phyloP scores from a whole-genome alignment of 2,888 invertebrate species.

The Saturnia japonica region DNA sequence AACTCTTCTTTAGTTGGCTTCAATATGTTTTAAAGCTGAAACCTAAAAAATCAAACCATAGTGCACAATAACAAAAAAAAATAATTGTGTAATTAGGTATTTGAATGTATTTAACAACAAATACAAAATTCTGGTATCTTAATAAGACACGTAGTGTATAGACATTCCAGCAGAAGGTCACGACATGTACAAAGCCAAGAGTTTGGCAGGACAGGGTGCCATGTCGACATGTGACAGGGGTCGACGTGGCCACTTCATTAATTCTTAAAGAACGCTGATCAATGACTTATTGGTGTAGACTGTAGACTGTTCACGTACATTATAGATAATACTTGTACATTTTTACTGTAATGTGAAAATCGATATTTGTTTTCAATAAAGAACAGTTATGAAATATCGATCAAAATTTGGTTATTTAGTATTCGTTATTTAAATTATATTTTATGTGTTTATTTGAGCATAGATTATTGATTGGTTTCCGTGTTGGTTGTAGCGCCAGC shows the following conservation, averaged over 20 bases:
- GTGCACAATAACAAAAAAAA: neutral
- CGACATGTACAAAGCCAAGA: slow-evolving; percentile 46
- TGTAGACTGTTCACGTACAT: neutral
- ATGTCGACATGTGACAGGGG: slow-evolving; percentile 66
- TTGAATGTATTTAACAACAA: neutral
- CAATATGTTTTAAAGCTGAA: no score
- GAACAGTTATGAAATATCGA: neutral
- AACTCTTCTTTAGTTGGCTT: no score
- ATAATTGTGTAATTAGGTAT: neutral
- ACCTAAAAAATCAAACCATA: no score
- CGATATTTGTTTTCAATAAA: neutral
- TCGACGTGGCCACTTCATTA: slow-evolving; percentile 80
- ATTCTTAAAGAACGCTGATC: slow-evolving; percentile 73
- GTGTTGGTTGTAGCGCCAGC: no score
- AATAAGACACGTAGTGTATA: slow-evolving; percentile 60
- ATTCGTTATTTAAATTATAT: no score
- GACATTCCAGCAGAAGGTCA: slow-evolving; percentile 65
- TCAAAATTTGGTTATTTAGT: no score
- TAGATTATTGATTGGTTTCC: no score
- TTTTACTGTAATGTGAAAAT: neutral
- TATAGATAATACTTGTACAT: neutral
- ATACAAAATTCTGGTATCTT: slow-evolving; percentile 6
- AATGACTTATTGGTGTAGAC: slow-evolving; percentile 50
- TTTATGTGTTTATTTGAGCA: no score
- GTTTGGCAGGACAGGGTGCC: slow-evolving; percentile 50